Evolutionary conservation across 2,113 vertebrate genomes (phyloP).

Genomic region (Smithornis capensis): DNA sequence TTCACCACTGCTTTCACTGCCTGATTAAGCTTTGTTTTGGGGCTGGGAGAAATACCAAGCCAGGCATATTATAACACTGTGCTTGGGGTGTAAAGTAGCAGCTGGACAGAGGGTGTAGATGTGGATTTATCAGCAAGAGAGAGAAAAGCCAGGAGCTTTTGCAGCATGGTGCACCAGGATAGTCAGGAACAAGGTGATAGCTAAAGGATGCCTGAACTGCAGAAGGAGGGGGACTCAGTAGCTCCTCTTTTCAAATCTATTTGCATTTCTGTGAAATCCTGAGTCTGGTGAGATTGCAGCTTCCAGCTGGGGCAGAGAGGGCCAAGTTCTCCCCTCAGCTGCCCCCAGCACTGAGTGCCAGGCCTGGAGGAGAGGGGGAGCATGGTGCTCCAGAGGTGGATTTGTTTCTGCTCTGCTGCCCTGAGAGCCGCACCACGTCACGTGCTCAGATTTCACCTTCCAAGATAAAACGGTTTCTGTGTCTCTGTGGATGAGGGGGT

Average conservation of each 20-base stretch:
- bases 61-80: rapidly evolving
- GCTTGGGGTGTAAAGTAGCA: neutral
- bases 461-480: rapidly evolving
- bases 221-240: neutral
- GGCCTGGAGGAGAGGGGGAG: neutral
- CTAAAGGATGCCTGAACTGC: neutral
- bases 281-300: neutral
- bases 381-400: rapidly evolving
- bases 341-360: neutral
- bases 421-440: rapidly evolving
- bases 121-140: neutral
- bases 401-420: neutral
- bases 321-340: neutral
- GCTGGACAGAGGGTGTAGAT: neutral
- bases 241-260: neutral
- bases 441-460: neutral
- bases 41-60: neutral
- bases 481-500: rapidly evolving
- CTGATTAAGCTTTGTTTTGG: slow-evolving; percentile 6
- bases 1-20: neutral
- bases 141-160: neutral
- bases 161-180: rapidly evolving
- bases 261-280: neutral
- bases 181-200: neutral
- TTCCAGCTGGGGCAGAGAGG: neutral